Base-by-base conservation (phyloP, 2,797 vertebrate species). In the Acanthurus lineatus region DNA sequence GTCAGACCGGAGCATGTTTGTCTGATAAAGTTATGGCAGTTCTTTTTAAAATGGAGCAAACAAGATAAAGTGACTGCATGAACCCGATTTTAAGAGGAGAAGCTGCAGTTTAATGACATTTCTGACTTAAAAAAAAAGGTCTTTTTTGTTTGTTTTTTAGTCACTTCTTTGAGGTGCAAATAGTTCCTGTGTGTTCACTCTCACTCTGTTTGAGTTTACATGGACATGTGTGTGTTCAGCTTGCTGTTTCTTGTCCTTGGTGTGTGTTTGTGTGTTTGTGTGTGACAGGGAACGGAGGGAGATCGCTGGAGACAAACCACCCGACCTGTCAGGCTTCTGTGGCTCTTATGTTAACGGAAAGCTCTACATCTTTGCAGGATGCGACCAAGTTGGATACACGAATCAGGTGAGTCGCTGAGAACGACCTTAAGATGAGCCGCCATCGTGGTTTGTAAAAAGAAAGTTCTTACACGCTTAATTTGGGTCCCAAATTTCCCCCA, bases 301-400 rank as follows among this genome's bases (percentile, higher is more conserved):
- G 40, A 97, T 98, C 94, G 89, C 93, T 45, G 98, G 98, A 60
- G 97, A 98, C 3, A 69, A 95, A 3, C 97, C 97, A 4, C 94
- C 96, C 3, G 94, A 95, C 76, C 92, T 98, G 88, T 96, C 95
- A 0, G 96, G 95, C 71, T 96, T 95, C 80, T 98, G 97, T 60
- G 97, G 96, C 22, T 94, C 96, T 0, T 95, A 95, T 73, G 88
- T 98, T 57, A 91, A 95, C 28, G 94, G 95, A 16, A 94, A 88
- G 2, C 89, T 99, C 6, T 99, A 98, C 89, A 89, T 98, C 79
- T 99, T 99, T 83, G 98, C 96, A 76, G 98, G 98, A 75, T 97
- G 96, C 79, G 95, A 97, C 87, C 83, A 94, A 12, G 91, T 83
- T 52, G 96, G 96, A 76, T 97, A 97, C 94, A 97, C 96, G 44